These are phyloP conservation scores for Drosophila meridiana DNA, from an alignment of 2,888 invertebrate species.

Conservation along the genomic window DNA sequence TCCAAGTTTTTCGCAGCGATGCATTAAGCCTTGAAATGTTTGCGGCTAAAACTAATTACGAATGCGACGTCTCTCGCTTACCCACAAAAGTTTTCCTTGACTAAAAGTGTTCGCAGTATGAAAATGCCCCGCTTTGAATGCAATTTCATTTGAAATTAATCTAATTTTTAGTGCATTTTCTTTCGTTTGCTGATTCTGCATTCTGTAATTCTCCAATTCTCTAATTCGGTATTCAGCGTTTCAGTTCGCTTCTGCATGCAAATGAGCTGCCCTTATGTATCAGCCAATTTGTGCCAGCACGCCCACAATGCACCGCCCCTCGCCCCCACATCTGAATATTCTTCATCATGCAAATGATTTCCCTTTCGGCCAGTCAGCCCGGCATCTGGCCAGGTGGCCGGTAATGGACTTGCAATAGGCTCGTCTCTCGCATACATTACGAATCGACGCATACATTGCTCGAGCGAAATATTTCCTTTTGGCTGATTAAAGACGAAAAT, in stretches of 20 bases:
- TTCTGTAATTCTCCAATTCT: conserved; percentile 42
- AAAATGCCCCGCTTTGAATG: conserved; percentile 39
- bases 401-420: conserved; percentile 64
- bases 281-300: conserved; percentile 28
- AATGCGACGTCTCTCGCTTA: conserved; percentile 49
- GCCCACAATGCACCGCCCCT: conserved; percentile 8
- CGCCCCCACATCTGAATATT: conserved; percentile 36
- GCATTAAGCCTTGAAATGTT: conserved; percentile 71
- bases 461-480: conserved; percentile 9
- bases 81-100: conserved; percentile 15
- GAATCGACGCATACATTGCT: conserved; percentile 33
- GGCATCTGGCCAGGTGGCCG: conserved; percentile 56
- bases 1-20: conserved; percentile 51
- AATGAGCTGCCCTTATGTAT: conserved; percentile 49
- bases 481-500: conserved; percentile 12
- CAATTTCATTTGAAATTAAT: conserved; percentile 78
- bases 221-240: conserved; percentile 27
- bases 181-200: conserved; percentile 75
- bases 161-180: conserved; percentile 64
- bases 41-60: conserved; percentile 76
- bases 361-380: conserved; percentile 39
- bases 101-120: conserved; percentile 34
- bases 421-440: conserved; percentile 17
- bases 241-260: conserved; percentile 60
- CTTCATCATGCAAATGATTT: conserved; percentile 62